Evolutionary conservation across 2,888 invertebrate species (phyloP).

Genomic region (Monopis laevigella): DNA sequence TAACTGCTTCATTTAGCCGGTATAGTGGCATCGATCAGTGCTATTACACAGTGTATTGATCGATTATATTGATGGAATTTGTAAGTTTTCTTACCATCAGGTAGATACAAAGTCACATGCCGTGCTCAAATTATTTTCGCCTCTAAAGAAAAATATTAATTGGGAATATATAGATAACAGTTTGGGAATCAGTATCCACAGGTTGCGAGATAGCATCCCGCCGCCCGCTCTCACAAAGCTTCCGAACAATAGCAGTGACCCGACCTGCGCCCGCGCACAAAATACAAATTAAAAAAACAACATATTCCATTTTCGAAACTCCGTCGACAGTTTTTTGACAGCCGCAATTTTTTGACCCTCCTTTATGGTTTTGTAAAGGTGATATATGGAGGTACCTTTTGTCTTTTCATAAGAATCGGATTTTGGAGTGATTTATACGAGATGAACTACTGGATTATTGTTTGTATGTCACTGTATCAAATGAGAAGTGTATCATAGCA

Average conservation of each 20-base stretch:
- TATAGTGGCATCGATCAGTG: too few species aligned
- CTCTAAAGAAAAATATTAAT: too few species aligned
- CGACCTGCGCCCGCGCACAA: constrained; percentile 24
- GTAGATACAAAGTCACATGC: too few species aligned
- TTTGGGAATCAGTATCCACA: constrained; percentile 1
- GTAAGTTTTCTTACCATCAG: too few species aligned
- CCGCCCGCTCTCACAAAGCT: constrained; percentile 8
- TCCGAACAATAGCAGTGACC: constrained; percentile 21
- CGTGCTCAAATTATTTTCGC: too few species aligned
- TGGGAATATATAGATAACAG: background rate
- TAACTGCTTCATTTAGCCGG: too few species aligned
- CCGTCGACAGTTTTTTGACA: constrained; percentile 27
- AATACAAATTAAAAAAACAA: constrained; percentile 17
- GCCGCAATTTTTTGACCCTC: constrained; percentile 31
- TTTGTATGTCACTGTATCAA: constrained; percentile 7
- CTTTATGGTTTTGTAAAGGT: constrained; percentile 31
- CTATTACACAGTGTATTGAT: too few species aligned
- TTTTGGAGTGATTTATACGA: constrained; percentile 7
- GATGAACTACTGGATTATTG: constrained; percentile 8
- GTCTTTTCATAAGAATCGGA: constrained; percentile 6
- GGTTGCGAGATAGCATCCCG: constrained; percentile 2
- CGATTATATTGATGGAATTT: too few species aligned
- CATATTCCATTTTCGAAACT: constrained; percentile 19
- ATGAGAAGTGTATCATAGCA: background rate
- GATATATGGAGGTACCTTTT: constrained; percentile 31